Percentiles rank a stretch among this genome's conserved stretches.
phyloP scores from a whole-genome alignment of 2,113 vertebrate genomes.

The Pteruthius melanotis region DNA sequence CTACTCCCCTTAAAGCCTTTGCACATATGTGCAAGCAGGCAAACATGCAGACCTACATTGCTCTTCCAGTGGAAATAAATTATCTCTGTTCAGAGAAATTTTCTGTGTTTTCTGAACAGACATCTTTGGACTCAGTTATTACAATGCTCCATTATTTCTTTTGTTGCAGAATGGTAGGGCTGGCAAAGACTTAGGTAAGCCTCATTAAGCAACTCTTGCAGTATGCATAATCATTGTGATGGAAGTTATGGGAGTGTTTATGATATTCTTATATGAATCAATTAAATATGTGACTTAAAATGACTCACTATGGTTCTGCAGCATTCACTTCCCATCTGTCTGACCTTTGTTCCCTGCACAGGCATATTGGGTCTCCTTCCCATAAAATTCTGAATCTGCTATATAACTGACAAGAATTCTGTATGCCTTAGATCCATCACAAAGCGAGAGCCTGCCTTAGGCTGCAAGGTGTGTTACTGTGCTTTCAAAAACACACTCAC shows the following conservation, averaged over 20 bases:
- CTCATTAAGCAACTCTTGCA: conserved; percentile 55
- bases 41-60: neutral
- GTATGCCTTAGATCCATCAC: neutral
- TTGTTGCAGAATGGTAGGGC: conserved; percentile 22
- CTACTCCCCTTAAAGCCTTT: neutral
- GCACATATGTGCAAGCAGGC: neutral
- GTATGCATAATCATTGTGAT: conserved; percentile 35
- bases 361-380: neutral
- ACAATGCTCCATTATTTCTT: conserved; percentile 24
- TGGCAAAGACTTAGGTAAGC: conserved; percentile 49
- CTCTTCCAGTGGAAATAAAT: neutral
- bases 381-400: neutral
- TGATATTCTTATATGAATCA: conserved; percentile 20
- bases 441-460: neutral
- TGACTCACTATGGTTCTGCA: conserved; percentile 3
- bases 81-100: neutral
- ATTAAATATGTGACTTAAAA: conserved; percentile 4
- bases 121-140: conserved; percentile 30
- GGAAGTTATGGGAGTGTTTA: conserved; percentile 30
- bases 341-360: neutral
- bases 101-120: conserved; percentile 34
- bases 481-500: neutral
- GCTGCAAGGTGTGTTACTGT: neutral
- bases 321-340: neutral
- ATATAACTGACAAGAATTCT: neutral